These are phyloP conservation scores for Cerastoderma edule DNA, from an alignment of 2,888 invertebrate species.

Conservation along the genomic window DNA sequence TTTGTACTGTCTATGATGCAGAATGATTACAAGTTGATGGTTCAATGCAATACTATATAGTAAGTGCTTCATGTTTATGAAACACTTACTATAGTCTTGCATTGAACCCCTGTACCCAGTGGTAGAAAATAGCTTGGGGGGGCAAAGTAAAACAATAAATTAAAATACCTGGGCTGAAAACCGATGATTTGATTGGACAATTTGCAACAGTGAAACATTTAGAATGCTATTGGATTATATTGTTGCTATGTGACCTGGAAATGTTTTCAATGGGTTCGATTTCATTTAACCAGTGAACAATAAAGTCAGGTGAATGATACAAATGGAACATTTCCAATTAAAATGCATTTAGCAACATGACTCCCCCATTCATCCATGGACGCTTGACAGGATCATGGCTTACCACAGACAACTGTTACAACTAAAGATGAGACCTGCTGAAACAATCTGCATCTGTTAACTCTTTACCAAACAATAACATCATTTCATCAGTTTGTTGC, in stretches of 20 bases:
- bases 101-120: no score
- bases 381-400: no score
- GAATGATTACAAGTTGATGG: no score
- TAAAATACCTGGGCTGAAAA: conserved; percentile 6
- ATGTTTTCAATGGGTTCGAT: conserved; percentile 8
- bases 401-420: no score
- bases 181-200: conserved; percentile 3
- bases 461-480: no score
- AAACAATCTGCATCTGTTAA: no score
- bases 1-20: background rate
- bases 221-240: conserved; percentile 10
- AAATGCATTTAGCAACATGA: conserved; percentile 19
- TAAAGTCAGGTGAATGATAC: background rate
- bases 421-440: no score
- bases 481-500: no score
- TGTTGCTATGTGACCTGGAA: conserved; percentile 20
- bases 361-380: no score
- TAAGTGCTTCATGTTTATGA: no score
- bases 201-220: conserved; percentile 15
- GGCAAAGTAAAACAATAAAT: background rate
- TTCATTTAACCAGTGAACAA: conserved; percentile 1
- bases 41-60: no score
- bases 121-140: background rate
- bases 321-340: conserved; percentile 17
- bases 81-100: no score